Evolutionary conservation across 2,888 invertebrate species (phyloP).

Genomic region (Pogonocherus hispidulus): DNA sequence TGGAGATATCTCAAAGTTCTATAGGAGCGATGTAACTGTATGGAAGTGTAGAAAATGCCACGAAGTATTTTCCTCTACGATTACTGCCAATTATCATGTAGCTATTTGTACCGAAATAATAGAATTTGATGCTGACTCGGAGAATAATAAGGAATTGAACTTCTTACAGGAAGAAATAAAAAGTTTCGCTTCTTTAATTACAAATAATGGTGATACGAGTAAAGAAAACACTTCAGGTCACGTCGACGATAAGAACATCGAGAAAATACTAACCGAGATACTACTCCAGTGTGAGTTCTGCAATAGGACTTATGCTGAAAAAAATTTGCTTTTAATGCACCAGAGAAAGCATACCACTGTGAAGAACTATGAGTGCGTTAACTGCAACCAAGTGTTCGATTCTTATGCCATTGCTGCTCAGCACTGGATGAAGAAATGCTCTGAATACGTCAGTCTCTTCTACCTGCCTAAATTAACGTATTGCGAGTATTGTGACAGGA

Average conservation of each 20-base stretch:
- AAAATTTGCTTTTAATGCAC: conserved; percentile 68
- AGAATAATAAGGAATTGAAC: conserved; percentile 33
- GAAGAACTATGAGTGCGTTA: conserved; percentile 68
- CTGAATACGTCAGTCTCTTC: conserved; percentile 68
- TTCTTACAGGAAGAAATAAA: conserved; percentile 32
- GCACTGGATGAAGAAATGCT: conserved; percentile 71
- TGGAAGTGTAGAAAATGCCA: conserved; percentile 68
- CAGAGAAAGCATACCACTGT: conserved; percentile 68
- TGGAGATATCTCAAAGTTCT: conserved; percentile 67
- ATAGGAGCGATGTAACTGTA: conserved; percentile 67
- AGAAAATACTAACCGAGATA: conserved; percentile 66
- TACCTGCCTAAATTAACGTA: conserved; percentile 68
- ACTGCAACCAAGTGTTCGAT: conserved; percentile 67
- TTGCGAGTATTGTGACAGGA: conserved; percentile 69
- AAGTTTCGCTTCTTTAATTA: conserved; percentile 13
- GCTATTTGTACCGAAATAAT: conserved; percentile 55
- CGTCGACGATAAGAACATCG: conserved; percentile 52
- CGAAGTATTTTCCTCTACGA: conserved; percentile 65
- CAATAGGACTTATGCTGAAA: conserved; percentile 72
- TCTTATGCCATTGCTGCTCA: conserved; percentile 71
- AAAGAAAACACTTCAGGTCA: conserved; percentile 25
- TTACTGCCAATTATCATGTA: conserved; percentile 60
- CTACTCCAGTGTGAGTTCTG: conserved; percentile 76
- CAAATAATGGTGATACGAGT: conserved; percentile 21
- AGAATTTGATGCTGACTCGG: conserved; percentile 26